These are phyloP conservation scores for Mastacembelus armatus DNA, from an alignment of 2,797 vertebrate genomes.

Conservation along the genomic window DNA sequence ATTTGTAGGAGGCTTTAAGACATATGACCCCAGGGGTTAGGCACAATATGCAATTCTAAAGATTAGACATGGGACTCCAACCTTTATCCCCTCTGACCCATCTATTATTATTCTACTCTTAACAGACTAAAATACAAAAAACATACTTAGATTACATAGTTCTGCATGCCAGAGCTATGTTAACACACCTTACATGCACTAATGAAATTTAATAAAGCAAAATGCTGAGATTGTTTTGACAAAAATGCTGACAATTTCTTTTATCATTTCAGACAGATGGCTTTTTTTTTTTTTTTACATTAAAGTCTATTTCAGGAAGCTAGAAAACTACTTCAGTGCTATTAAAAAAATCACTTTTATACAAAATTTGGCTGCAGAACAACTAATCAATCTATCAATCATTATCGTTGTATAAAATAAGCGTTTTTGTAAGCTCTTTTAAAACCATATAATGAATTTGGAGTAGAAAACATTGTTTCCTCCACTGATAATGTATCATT, in stretches of 20 bases:
- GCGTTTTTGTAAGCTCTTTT: neutral
- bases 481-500: slow-evolving; percentile 17
- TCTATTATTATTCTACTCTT: too few relatives aligned
- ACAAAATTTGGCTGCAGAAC: neutral
- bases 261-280: neutral
- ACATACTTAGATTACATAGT: neutral
- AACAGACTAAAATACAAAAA: slow-evolving; percentile 2
- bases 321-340: neutral
- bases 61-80: slow-evolving; percentile 64
- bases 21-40: slow-evolving; percentile 55
- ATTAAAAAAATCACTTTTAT: neutral
- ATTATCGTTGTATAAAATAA: neutral
- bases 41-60: slow-evolving; percentile 67
- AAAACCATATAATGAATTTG: slow-evolving; percentile 10
- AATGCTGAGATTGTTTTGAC: neutral
- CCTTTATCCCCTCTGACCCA: slow-evolving; percentile 46
- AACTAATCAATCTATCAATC: neutral
- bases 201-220: neutral
- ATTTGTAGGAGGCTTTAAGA: slow-evolving; percentile 70
- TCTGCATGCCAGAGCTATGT: neutral
- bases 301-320: neutral
- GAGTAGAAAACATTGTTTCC: slow-evolving; percentile 13
- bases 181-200: neutral
- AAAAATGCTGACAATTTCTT: neutral
- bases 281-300: neutral